phyloP scores from a whole-genome alignment of 2,113 vertebrate genomes.

The Tachycineta bicolor region DNA sequence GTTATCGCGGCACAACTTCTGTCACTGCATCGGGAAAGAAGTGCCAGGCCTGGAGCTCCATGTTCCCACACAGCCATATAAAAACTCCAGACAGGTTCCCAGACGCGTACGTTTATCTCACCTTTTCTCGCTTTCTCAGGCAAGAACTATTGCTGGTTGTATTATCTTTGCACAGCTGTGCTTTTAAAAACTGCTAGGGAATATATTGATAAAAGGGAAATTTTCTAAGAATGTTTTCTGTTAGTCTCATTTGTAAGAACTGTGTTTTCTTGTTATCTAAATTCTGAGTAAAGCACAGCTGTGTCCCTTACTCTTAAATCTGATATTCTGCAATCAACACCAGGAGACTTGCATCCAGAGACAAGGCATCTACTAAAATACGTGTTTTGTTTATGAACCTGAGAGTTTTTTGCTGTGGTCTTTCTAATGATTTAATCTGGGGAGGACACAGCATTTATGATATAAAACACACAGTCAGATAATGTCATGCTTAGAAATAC shows the following conservation, averaged over 20 bases:
- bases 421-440: not conserved
- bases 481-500: not conserved
- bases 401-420: not conserved
- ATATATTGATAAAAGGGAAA: not conserved
- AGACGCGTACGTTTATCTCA: slow-evolving; percentile 73
- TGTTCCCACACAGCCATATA: slow-evolving; percentile 81
- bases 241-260: not conserved
- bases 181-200: not conserved
- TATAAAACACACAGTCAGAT: not conserved
- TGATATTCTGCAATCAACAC: not conserved
- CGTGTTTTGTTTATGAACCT: not conserved
- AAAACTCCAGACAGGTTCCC: slow-evolving; percentile 82
- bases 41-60: slow-evolving; percentile 88
- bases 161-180: not conserved
- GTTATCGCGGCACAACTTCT: slow-evolving; percentile 85
- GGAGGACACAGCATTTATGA: not conserved
- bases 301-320: not conserved
- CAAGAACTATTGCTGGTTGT: not conserved
- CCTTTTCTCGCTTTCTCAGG: not conserved
- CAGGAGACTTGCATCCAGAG: not conserved
- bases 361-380: not conserved
- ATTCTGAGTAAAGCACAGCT: not conserved
- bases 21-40: slow-evolving; percentile 86
- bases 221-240: not conserved
- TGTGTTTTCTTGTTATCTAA: not conserved